A percentile compares a stretch with the other conserved stretches of the same genome.
phyloP scores from a whole-genome alignment of 2,113 vertebrate species.

The Cyanoderma ruficeps region DNA sequence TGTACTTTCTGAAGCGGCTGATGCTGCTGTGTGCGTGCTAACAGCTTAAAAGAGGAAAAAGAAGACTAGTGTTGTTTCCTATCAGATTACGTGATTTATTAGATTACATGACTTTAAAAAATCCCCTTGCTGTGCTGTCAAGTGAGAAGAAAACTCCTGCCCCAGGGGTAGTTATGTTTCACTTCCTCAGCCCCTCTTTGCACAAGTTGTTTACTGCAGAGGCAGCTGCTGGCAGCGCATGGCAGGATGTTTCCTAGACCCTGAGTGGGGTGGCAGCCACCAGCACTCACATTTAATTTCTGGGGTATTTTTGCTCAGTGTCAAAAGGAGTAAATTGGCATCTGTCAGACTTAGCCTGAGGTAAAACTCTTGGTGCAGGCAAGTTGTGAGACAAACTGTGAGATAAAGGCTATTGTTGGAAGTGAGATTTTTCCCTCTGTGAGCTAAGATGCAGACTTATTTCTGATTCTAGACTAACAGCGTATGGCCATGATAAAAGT shows the following conservation, averaged over 20 bases:
- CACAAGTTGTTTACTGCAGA: not conserved
- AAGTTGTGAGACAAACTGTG: not conserved
- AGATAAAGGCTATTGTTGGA: not conserved
- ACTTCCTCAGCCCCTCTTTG: not conserved
- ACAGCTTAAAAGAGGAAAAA: conserved; percentile 28
- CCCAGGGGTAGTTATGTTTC: not conserved
- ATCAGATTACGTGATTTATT: not conserved
- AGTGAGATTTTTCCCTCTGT: not conserved
- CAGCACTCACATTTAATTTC: not conserved
- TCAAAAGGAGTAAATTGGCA: not conserved
- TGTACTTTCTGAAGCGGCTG: not conserved
- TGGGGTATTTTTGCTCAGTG: not conserved
- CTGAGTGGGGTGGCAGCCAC: not conserved
- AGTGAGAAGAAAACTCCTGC: not conserved
- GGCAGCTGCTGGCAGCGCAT: fast-evolving
- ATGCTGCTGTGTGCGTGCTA: not conserved
- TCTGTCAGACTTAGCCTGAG: not conserved
- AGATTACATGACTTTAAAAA: conserved; percentile 6
- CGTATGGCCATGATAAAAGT: not conserved
- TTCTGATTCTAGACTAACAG: not conserved
- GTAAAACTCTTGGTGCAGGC: not conserved
- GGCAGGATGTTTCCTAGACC: not conserved
- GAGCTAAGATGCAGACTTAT: not conserved
- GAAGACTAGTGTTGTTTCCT: conserved; percentile 29
- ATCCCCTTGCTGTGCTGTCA: not conserved